A percentile compares a stretch with the other conserved stretches of the same genome.
These are phyloP conservation scores for Lithophane ornitopus DNA, from an alignment of 2,888 invertebrate genomes.

Conservation along the genomic window DNA sequence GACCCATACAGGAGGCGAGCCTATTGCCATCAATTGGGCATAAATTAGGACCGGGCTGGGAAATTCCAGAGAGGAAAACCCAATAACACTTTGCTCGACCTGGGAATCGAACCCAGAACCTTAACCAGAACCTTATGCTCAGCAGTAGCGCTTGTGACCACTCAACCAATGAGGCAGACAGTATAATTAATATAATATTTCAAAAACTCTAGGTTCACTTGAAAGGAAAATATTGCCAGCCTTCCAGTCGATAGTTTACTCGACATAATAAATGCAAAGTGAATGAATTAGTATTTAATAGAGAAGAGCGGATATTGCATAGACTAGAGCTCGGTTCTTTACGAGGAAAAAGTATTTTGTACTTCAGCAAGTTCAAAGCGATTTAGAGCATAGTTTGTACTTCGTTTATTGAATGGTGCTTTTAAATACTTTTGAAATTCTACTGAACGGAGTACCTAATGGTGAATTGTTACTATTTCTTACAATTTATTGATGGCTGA, in stretches of 20 bases:
- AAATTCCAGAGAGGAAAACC: too few species aligned
- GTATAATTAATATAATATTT: neutral
- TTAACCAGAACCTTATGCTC: too few species aligned
- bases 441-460: neutral
- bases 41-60: too few species aligned
- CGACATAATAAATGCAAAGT: conserved; percentile 16
- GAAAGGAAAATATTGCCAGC: neutral
- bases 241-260: conserved; percentile 6
- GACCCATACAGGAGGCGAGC: too few species aligned
- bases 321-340: neutral
- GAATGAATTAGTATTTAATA: conserved; percentile 21
- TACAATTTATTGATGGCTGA: too few species aligned
- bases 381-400: neutral
- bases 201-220: neutral
- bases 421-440: neutral
- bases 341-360: conserved; percentile 2
- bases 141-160: too few species aligned
- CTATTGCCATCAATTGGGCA: too few species aligned
- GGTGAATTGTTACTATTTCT: neutral
- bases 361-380: conserved; percentile 6
- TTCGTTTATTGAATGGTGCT: neutral
- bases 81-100: too few species aligned
- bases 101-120: too few species aligned
- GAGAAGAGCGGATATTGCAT: conserved; percentile 16
- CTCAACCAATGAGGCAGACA: too few species aligned